These are phyloP conservation scores for Macrobrachium rosenbergii DNA, from an alignment of 1,140 invertebrate genomes.

Conservation along the genomic window DNA sequence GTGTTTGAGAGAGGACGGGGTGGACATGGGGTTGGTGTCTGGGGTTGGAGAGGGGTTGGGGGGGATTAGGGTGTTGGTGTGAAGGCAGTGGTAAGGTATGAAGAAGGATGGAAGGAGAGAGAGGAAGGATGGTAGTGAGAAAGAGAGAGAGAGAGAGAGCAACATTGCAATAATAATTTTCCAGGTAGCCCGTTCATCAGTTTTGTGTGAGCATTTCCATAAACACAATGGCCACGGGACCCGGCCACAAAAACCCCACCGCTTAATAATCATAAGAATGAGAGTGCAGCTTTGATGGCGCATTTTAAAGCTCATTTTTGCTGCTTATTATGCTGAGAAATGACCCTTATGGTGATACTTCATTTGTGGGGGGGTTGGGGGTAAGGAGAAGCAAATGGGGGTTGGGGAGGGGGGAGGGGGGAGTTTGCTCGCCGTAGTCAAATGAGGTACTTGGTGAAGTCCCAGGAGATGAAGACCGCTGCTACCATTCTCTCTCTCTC, in stretches of 20 bases:
- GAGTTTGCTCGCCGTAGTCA: not conserved
- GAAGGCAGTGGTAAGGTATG: not conserved
- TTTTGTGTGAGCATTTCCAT: slow-evolving; percentile 5
- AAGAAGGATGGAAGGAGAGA: not conserved
- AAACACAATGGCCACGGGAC: no score
- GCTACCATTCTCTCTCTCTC: slow-evolving; percentile 13
- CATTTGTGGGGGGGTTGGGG: no score
- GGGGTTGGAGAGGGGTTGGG: not conserved
- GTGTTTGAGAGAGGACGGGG: not conserved
- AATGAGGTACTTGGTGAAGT: not conserved
- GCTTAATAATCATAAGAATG: no score
- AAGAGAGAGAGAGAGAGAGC: slow-evolving; percentile 16
- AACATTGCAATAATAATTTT: not conserved
- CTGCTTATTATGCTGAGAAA: no score
- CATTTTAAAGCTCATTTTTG: no score
- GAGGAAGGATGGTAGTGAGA: not conserved
- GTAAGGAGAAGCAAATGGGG: not conserved
- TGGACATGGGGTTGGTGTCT: not conserved
- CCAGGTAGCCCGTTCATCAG: not conserved
- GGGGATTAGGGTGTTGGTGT: no score
- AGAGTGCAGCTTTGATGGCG: no score
- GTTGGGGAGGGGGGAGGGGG: no score
- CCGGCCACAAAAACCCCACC: no score
- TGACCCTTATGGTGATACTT: no score
- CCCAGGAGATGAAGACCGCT: not conserved